phyloP scores from a whole-genome alignment of 2,797 vertebrate species.

The Hypotaenidia okinawae region DNA sequence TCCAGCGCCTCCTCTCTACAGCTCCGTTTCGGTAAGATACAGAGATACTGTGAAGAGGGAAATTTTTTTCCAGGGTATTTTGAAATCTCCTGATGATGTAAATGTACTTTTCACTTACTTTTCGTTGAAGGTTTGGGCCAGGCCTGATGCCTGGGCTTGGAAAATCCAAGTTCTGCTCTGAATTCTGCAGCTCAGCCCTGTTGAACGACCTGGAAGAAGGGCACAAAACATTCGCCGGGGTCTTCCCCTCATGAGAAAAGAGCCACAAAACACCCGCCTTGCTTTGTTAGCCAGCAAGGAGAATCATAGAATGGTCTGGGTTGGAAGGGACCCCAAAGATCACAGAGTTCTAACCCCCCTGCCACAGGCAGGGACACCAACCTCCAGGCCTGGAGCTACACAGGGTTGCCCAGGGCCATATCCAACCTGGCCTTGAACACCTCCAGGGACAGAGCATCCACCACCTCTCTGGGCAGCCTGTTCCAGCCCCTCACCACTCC shows the following conservation, averaged over 20 bases:
- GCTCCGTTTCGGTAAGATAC: background rate
- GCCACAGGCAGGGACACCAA: too few species aligned
- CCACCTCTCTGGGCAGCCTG: too few species aligned
- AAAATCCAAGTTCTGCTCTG: background rate
- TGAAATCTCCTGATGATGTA: background rate
- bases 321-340: too few species aligned
- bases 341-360: too few species aligned
- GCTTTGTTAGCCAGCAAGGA: background rate
- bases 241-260: background rate
- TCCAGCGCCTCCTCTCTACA: background rate
- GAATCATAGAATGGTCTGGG: too few species aligned
- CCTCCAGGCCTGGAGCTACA: too few species aligned
- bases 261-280: background rate
- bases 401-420: too few species aligned
- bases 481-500: too few species aligned
- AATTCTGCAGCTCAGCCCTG: background rate
- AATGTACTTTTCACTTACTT: background rate
- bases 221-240: background rate
- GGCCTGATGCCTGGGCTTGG: background rate
- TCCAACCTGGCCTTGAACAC: too few species aligned
- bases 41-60: background rate
- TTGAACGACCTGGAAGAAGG: background rate
- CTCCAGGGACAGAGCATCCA: too few species aligned
- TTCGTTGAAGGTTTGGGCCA: background rate
- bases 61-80: background rate